Evolutionary conservation across 2,888 invertebrate species (phyloP).

Genomic region (Glaucopsyche alexis): DNA sequence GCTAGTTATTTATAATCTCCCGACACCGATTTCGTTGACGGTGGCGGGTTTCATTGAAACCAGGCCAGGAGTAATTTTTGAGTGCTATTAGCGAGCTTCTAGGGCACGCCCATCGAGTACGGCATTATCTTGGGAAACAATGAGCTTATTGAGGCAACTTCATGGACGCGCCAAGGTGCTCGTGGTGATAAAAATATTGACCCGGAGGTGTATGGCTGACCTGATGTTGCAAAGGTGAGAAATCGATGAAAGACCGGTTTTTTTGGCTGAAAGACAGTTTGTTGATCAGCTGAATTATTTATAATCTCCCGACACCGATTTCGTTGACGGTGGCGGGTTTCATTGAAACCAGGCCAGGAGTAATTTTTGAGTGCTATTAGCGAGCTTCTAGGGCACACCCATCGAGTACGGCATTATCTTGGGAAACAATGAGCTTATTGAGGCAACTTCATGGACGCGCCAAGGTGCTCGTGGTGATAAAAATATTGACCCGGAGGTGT

Average conservation of each 20-base stretch:
- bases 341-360: too few relatives aligned
- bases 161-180: neutral
- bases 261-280: too few relatives aligned
- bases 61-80: too few relatives aligned
- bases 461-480: neutral
- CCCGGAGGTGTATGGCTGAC: neutral
- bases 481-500: neutral
- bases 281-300: too few relatives aligned
- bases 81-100: slow-evolving; percentile 1
- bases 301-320: too few relatives aligned
- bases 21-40: too few relatives aligned
- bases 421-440: slow-evolving; percentile 1
- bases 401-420: slow-evolving; percentile 7
- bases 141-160: neutral
- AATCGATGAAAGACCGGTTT: neutral
- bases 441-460: neutral
- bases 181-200: slow-evolving; percentile 4
- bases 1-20: too few relatives aligned
- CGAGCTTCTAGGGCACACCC: slow-evolving; percentile 2
- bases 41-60: too few relatives aligned
- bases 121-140: slow-evolving; percentile 10
- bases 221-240: neutral
- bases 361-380: too few relatives aligned
- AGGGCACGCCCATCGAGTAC: slow-evolving; percentile 7
- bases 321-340: too few relatives aligned